Base-by-base conservation (phyloP, 2,888 invertebrate genomes). In the Apocheima hispidaria region DNA sequence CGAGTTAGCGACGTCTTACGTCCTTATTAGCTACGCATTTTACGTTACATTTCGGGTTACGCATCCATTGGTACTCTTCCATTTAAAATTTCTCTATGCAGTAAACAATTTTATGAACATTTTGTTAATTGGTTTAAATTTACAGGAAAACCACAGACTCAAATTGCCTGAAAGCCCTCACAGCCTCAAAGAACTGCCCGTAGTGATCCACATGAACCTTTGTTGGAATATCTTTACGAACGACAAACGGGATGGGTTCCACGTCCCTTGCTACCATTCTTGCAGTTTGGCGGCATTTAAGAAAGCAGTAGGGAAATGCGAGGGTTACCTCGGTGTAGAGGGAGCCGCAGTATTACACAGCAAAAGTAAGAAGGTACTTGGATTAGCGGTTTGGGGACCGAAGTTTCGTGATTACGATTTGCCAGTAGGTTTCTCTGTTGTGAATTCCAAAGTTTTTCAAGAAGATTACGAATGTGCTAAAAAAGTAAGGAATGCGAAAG, bases 331-430 rank as follows among this genome's bases (percentile, higher is more conserved):
- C 16, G 88, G 85, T 0, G 84, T 82, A 0, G 82, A 84, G 54
- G 89, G 89, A 0, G 84, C 77, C 0, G 87, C 84, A 0, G 49
- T 90, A 1, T 18, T 81, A 4, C 75, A 86, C 33, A 50, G 30
- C 0, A 67, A 59, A 9, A 74, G 54, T 0, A 71, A 75, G 0
- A 70, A 71, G 59, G 52, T 90, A 20, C 51, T 88, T 0, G 90
- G 89, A 1, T 46, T 90, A 2, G 83, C 85, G 0, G 87, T 85
- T 0, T 90, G 90, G 90, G 86, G 85, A 0, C 52, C 69, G 0
- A 54, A 63, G 21, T 72, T 51, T n/a, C 0, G 0, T 0, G 53
- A 61, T 2, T 67, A 52, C 3, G 74, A 81, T 1, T 52, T 86
- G 10, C 89, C 89, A 0, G 88, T 89, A 0, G 90, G 90, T 0